Conservation (phyloP, 2,113 vertebrate species). For the Mirza zaza region DNA sequence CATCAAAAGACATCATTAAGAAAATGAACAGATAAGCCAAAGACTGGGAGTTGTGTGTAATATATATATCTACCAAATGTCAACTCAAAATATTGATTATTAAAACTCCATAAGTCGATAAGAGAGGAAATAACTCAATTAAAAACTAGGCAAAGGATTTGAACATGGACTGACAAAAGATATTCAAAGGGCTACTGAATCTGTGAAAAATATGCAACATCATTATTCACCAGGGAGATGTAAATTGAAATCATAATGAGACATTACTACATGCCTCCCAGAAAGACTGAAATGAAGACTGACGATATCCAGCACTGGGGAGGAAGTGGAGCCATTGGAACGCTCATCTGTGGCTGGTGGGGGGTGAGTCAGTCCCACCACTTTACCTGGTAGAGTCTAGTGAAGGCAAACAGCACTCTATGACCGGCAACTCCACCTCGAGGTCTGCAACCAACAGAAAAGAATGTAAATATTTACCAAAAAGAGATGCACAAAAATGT, state of each 20-base stretch:
- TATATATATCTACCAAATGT: not conserved
- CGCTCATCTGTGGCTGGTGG: not conserved
- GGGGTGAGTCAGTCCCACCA: not conserved
- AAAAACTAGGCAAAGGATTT: not conserved
- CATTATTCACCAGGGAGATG: not conserved
- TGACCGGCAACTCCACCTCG: not conserved
- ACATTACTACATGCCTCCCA: not conserved
- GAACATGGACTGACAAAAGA: not conserved
- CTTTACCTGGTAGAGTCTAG: not conserved
- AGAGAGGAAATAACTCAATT: constrained; percentile 1
- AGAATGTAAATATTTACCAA: not conserved
- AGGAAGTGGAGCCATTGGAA: not conserved
- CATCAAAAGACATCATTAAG: not conserved
- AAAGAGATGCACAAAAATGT: not conserved
- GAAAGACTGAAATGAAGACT: not conserved
- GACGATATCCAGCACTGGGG: not conserved
- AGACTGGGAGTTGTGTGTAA: not conserved
- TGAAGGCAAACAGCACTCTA: not conserved
- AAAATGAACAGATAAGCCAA: not conserved
- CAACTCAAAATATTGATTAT: not conserved
- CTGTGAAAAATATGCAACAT: not conserved
- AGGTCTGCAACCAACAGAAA: not conserved
- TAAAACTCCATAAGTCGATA: not conserved
- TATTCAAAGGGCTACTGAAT: not conserved
- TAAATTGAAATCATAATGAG: constrained; percentile 4